Evolutionary conservation across 2,797 vertebrate species (phyloP).

Genomic region (Aplochiton taeniatus): DNA sequence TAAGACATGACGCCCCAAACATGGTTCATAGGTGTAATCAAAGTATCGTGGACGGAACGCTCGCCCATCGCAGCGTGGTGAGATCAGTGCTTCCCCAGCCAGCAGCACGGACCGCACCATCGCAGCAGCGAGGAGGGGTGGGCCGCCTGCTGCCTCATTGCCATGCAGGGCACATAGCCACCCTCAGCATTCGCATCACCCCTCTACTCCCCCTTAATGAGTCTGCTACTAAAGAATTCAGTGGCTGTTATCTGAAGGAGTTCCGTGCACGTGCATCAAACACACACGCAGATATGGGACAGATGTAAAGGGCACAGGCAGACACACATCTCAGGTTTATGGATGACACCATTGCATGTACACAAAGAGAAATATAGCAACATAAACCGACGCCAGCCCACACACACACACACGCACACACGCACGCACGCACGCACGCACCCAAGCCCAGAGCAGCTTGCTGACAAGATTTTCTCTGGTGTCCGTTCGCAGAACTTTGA

Average conservation of each 20-base stretch:
- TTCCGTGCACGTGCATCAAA: not conserved
- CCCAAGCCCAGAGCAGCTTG: too few species aligned
- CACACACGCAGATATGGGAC: not conserved
- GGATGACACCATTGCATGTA: not conserved
- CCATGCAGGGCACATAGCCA: not conserved
- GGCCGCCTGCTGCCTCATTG: too few species aligned
- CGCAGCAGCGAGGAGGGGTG: too few species aligned
- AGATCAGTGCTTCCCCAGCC: too few species aligned
- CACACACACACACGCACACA: constrained; percentile 15
- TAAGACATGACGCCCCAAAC: too few species aligned
- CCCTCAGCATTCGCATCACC: not conserved
- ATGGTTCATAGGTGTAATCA: too few species aligned
- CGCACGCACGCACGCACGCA: not conserved
- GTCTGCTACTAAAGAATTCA: constrained; percentile 16
- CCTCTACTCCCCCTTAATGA: not conserved
- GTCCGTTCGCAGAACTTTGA: not conserved
- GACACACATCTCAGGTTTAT: not conserved
- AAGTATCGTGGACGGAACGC: too few species aligned
- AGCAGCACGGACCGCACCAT: too few species aligned
- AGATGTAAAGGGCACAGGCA: not conserved
- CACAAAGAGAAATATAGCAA: constrained; percentile 1
- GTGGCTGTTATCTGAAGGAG: not conserved
- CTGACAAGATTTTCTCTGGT: not conserved
- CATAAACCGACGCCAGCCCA: not conserved
- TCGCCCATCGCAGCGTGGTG: too few species aligned